A percentile compares a stretch with the other conserved stretches of the same genome.
These are phyloP conservation scores for Tupaia tana DNA, from an alignment of 2,113 vertebrate genomes.

Conservation along the genomic window DNA sequence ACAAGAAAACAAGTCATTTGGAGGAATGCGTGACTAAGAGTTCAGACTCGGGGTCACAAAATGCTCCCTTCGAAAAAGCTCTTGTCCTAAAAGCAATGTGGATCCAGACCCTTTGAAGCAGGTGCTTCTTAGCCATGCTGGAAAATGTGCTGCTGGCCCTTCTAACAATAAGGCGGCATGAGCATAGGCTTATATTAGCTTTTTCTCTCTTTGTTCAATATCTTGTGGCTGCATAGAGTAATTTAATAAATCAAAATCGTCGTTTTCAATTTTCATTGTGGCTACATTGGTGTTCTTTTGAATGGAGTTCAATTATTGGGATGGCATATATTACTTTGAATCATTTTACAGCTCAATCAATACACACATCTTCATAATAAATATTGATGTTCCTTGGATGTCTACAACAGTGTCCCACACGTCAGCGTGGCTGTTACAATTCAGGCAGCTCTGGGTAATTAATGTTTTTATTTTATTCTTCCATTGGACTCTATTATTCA, in stretches of 20 bases:
- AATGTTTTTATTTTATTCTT: slow-evolving; percentile 59
- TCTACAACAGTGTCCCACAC: neutral
- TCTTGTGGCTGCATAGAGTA: slow-evolving; percentile 40
- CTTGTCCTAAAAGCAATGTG: neutral
- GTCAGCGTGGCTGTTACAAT: slow-evolving; percentile 16
- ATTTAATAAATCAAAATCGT: slow-evolving; percentile 76
- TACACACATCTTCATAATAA: slow-evolving; percentile 83
- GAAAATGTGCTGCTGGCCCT: neutral
- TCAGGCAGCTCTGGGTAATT: slow-evolving; percentile 45
- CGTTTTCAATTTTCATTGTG: slow-evolving; percentile 72
- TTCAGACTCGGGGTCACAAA: neutral
- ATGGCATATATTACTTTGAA: slow-evolving; percentile 79
- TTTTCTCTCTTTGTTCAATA: slow-evolving; percentile 66
- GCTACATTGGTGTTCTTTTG: slow-evolving; percentile 61
- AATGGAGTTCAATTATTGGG: slow-evolving; percentile 83
- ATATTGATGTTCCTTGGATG: slow-evolving; percentile 81
- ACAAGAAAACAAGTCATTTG: neutral
- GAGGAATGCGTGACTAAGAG: neutral
- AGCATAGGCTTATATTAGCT: slow-evolving; percentile 13
- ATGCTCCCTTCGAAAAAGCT: neutral
- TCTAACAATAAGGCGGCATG: neutral
- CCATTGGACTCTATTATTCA: slow-evolving; percentile 47
- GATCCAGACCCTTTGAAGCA: neutral
- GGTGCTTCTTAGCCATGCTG: neutral
- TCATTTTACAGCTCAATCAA: slow-evolving; percentile 84